Percentiles rank a stretch among this genome's conserved stretches.
These are phyloP conservation scores for Mimachlamys varia DNA, from an alignment of 2,888 invertebrate species.

Conservation along the genomic window DNA sequence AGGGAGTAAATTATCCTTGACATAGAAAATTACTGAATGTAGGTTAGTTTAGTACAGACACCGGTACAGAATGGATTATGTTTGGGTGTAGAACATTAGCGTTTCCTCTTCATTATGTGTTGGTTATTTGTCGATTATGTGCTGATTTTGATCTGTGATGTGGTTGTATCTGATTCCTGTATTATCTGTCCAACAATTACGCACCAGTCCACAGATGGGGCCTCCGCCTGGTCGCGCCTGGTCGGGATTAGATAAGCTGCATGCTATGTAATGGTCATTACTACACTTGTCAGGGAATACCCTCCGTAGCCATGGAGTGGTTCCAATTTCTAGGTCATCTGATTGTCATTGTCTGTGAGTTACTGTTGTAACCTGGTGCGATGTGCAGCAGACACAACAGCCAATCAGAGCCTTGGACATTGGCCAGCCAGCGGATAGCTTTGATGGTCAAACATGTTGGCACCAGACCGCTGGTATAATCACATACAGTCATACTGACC, in stretches of 20 bases:
- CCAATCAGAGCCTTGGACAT: not conserved
- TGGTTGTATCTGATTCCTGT: not conserved
- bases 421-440: slow-evolving; percentile 11
- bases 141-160: slow-evolving; percentile 3
- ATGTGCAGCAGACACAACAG: slow-evolving; percentile 25
- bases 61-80: not conserved
- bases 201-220: not conserved
- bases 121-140: slow-evolving; percentile 5
- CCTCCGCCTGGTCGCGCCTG: not conserved
- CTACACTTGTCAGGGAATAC: not conserved
- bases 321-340: slow-evolving; percentile 31
- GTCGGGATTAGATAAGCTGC: not conserved
- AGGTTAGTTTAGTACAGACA: not conserved
- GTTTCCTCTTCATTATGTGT: not conserved
- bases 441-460: slow-evolving; percentile 28
- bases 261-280: not conserved
- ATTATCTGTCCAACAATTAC: slow-evolving; percentile 10
- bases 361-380: not conserved
- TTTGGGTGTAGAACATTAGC: slow-evolving; percentile 17
- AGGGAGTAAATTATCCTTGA: slow-evolving; percentile 2
- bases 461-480: not conserved
- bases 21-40: slow-evolving; percentile 18
- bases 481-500: not conserved
- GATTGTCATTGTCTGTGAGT: slow-evolving; percentile 16
- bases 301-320: not conserved